Conservation (phyloP, 2,888 invertebrate species). For the Atethmia centrago region DNA sequence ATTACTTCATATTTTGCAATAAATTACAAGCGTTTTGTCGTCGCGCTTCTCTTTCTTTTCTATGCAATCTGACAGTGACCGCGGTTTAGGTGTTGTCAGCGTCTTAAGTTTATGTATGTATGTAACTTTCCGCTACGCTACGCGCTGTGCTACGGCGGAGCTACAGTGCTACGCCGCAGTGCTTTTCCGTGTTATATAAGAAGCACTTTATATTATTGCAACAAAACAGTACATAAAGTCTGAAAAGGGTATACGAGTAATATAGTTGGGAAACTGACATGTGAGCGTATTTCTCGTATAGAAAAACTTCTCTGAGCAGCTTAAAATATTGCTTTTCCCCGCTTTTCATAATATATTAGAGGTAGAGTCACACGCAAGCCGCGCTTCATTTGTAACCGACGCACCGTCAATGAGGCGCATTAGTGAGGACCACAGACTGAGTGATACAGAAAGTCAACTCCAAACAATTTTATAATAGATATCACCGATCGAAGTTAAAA, state of each 20-base stretch:
- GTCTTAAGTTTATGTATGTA: background rate
- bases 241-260: background rate
- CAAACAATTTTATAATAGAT: background rate
- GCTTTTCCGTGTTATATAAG: background rate
- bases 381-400: constrained; percentile 52
- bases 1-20: too few species aligned
- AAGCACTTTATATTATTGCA: background rate
- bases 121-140: background rate
- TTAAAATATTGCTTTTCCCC: constrained; percentile 2
- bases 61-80: too few species aligned
- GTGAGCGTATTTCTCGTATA: background rate
- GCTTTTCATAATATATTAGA: background rate
- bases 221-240: background rate
- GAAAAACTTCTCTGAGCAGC: constrained; percentile 12
- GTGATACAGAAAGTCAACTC: background rate
- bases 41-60: too few species aligned
- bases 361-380: constrained; percentile 41
- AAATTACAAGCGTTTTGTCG: too few species aligned
- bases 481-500: background rate
- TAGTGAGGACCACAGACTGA: background rate
- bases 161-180: background rate
- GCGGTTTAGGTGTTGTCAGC: too few species aligned
- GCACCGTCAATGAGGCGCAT: constrained; percentile 34
- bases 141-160: constrained; percentile 21
- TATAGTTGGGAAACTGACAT: background rate